Conservation (phyloP, 1,140 invertebrate species). For the Drosophila azteca region DNA sequence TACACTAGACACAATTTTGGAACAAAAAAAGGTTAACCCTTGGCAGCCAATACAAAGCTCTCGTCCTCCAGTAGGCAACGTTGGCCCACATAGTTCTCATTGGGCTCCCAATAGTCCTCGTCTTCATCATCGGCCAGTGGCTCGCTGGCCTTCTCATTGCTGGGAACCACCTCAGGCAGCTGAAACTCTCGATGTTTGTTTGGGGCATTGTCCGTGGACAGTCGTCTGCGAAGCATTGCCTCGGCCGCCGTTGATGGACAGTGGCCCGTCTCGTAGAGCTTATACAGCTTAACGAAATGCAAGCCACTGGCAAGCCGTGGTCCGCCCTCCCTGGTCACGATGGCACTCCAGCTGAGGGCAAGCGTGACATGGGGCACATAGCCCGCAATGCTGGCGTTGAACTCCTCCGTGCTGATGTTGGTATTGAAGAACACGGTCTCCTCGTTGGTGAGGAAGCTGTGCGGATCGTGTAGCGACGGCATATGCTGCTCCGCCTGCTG, state of each 20-base stretch:
- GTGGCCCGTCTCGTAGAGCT: slow-evolving; percentile 64
- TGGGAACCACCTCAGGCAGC: slow-evolving; percentile 38
- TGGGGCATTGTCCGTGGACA: slow-evolving; percentile 23
- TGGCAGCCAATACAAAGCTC: slow-evolving; percentile 66
- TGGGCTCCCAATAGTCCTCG: slow-evolving; percentile 76
- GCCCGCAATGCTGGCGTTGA: slow-evolving; percentile 67
- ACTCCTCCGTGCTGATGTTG: slow-evolving; percentile 77
- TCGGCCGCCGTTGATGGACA: slow-evolving; percentile 53
- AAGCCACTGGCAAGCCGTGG: slow-evolving; percentile 64
- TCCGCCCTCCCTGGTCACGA: slow-evolving; percentile 47
- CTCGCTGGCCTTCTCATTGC: slow-evolving; percentile 47
- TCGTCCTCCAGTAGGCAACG: slow-evolving; percentile 79
- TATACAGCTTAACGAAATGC: slow-evolving; percentile 77
- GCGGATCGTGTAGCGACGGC: slow-evolving; percentile 51
- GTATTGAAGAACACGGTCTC: slow-evolving; percentile 76
- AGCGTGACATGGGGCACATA: slow-evolving; percentile 74
- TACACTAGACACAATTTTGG: slow-evolving; percentile 16
- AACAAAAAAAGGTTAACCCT: slow-evolving; percentile 46
- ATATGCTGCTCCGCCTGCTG: slow-evolving; percentile 54
- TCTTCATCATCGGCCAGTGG: slow-evolving; percentile 62
- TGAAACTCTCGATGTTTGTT: slow-evolving; percentile 53
- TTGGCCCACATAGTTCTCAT: slow-evolving; percentile 72
- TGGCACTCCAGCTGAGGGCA: slow-evolving; percentile 70
- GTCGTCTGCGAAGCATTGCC: slow-evolving; percentile 27
- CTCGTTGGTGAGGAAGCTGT: slow-evolving; percentile 75